Conservation (phyloP, 2,113 vertebrate genomes). For the Nesogale talazaci region DNA sequence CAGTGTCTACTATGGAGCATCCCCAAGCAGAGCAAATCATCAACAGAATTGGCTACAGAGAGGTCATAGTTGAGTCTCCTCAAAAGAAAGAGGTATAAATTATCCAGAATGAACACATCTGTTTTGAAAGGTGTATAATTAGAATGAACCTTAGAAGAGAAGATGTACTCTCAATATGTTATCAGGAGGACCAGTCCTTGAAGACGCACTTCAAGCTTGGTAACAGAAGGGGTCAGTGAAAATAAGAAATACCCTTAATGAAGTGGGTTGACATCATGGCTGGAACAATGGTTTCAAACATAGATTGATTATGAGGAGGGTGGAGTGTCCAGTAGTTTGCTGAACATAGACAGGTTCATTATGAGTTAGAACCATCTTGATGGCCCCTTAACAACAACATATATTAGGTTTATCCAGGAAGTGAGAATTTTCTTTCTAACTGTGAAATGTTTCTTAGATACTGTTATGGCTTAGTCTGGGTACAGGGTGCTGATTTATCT, state of each 20-base stretch:
- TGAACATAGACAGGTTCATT: not conserved
- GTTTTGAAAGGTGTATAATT: not conserved
- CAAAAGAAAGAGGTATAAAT: too few species aligned
- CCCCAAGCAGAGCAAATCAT: too few species aligned
- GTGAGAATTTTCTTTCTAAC: not conserved
- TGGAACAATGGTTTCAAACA: not conserved
- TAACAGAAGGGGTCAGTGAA: not conserved
- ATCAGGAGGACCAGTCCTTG: not conserved
- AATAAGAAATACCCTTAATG: not conserved
- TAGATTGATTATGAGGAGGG: too few species aligned
- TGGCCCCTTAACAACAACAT: too few species aligned
- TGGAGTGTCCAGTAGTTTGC: too few species aligned
- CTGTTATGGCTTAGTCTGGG: not conserved
- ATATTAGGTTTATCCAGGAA: not conserved
- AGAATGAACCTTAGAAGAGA: not conserved
- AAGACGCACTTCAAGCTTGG: not conserved
- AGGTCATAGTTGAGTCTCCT: too few species aligned
- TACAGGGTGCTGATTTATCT: slow-evolving; percentile 1
- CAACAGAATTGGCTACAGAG: too few species aligned
- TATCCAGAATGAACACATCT: not conserved
- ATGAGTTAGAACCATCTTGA: not conserved
- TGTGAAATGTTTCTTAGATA: not conserved
- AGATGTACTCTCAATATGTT: too few species aligned
- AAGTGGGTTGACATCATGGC: not conserved
- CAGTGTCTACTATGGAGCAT: too few species aligned